phyloP scores from a whole-genome alignment of 1,140 invertebrate species.

The Hylyphantes graminicola region DNA sequence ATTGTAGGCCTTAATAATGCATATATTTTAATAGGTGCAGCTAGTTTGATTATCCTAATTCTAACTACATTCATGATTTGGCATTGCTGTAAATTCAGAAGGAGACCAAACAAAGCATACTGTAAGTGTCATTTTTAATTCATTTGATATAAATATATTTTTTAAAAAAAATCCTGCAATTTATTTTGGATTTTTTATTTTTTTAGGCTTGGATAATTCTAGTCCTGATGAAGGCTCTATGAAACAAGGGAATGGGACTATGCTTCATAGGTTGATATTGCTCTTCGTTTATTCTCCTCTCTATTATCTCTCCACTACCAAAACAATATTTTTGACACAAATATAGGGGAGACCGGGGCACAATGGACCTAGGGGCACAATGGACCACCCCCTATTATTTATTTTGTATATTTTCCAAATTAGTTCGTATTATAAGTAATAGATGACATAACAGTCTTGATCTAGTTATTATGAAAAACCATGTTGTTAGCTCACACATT shows the following conservation, averaged over 20 bases:
- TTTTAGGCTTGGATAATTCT: conserved; percentile 54
- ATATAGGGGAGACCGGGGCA: too few relatives aligned
- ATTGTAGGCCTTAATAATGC: too few relatives aligned
- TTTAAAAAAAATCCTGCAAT: background rate
- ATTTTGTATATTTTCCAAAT: too few relatives aligned
- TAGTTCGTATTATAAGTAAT: too few relatives aligned
- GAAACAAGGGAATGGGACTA: conserved; percentile 49
- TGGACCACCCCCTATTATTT: too few relatives aligned
- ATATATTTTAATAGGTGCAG: conserved; percentile 57
- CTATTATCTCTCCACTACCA: too few relatives aligned
- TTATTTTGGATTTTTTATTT: background rate
- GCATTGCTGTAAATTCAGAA: conserved; percentile 70
- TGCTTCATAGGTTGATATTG: conserved; percentile 37
- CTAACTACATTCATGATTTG: conserved; percentile 70
- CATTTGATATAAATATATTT: background rate
- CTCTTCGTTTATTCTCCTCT: too few relatives aligned
- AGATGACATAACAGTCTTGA: too few relatives aligned
- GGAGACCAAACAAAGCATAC: conserved; percentile 70
- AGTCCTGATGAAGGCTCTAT: conserved; percentile 47
- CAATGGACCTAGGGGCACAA: too few relatives aligned
- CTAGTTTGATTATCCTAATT: conserved; percentile 69
- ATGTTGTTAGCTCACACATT: too few relatives aligned
- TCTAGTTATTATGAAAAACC: too few relatives aligned
- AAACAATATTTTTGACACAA: too few relatives aligned
- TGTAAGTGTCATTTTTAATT: conserved; percentile 66